phyloP scores from a whole-genome alignment of 2,888 invertebrate genomes.

The Tachystola acroxantha region DNA sequence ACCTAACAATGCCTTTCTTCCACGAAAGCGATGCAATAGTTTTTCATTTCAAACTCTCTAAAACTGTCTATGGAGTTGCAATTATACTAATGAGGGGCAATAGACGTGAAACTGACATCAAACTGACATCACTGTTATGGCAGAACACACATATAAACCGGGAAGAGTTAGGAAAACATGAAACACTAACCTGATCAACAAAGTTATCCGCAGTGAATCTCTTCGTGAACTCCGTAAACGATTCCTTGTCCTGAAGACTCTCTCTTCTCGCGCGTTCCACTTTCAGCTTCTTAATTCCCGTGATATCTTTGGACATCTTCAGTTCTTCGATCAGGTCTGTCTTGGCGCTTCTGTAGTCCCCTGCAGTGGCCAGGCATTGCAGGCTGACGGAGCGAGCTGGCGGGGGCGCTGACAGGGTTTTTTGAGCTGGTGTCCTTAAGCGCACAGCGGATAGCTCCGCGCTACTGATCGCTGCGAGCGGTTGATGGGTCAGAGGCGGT shows the following conservation, averaged over 20 bases:
- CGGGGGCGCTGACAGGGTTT: conserved; percentile 89
- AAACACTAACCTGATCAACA: conserved; percentile 93
- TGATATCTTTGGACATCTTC: conserved; percentile 94
- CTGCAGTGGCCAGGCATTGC: conserved; percentile 82
- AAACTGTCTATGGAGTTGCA: no score
- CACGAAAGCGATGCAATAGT: background rate
- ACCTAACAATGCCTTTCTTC: no score
- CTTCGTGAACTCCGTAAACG: conserved; percentile 90
- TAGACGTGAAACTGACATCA: no score
- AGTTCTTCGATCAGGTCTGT: conserved; percentile 94
- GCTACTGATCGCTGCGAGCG: conserved; percentile 91
- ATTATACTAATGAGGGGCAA: background rate
- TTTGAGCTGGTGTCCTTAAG: conserved; percentile 85
- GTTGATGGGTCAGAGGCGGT: conserved; percentile 77
- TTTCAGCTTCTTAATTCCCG: conserved; percentile 95
- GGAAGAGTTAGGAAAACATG: no score
- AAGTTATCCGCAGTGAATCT: conserved; percentile 92
- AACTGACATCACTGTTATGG: no score
- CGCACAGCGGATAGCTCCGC: conserved; percentile 92
- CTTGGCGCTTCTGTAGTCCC: conserved; percentile 85
- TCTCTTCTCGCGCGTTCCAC: conserved; percentile 92
- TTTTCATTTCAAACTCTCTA: no score
- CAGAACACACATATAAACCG: no score
- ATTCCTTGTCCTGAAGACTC: conserved; percentile 88
- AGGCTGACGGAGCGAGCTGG: conserved; percentile 84